phyloP scores from a whole-genome alignment of 2,113 vertebrate species.

The Gallinago jamesoni region DNA sequence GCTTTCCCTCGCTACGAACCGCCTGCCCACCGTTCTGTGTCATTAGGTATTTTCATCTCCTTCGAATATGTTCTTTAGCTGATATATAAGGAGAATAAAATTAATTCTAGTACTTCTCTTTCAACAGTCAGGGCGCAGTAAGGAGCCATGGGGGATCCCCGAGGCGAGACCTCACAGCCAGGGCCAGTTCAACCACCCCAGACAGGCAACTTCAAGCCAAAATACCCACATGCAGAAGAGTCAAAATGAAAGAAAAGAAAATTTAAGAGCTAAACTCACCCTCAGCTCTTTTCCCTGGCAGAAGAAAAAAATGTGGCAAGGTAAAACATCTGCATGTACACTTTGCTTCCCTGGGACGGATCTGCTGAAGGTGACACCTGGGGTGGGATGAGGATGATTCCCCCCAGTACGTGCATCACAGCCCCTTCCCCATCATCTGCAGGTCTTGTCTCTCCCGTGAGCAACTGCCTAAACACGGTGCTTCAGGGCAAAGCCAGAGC shows the following conservation, averaged over 20 bases:
- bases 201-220: not conserved
- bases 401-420: not conserved
- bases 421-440: not conserved
- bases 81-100: not conserved
- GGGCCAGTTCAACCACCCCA: not conserved
- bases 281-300: not conserved
- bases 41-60: not conserved
- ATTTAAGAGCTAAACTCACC: not conserved
- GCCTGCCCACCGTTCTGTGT: not conserved
- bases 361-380: not conserved
- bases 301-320: not conserved
- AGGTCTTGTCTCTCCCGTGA: too few relatives aligned
- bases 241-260: not conserved
- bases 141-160: not conserved
- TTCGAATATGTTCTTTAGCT: not conserved
- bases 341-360: rapidly evolving
- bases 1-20: rapidly evolving
- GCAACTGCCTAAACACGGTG: rapidly evolving
- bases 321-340: not conserved
- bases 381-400: rapidly evolving
- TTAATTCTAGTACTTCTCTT: not conserved
- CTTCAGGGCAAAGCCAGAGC: not conserved
- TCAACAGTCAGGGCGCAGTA: not conserved
- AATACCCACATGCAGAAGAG: not conserved
- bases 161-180: not conserved